A percentile compares a stretch with the other conserved stretches of the same genome.
These are phyloP conservation scores for Oreochromis grahami DNA, from an alignment of 2,797 vertebrate genomes.

Conservation along the genomic window DNA sequence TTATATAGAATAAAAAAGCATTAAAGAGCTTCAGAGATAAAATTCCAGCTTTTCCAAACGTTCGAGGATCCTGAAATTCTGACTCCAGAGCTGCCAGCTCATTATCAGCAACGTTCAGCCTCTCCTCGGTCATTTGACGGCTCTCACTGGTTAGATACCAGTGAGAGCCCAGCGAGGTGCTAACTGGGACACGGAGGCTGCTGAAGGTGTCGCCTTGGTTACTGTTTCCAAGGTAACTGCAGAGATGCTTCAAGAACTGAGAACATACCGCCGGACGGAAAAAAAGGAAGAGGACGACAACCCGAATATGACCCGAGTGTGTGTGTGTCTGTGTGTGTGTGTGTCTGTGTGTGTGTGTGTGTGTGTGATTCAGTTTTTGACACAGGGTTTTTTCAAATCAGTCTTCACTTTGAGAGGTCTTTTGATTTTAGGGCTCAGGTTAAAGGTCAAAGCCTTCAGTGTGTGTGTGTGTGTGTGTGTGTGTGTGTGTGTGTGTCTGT, in stretches of 20 bases:
- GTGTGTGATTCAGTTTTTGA: background rate
- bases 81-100: background rate
- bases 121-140: background rate
- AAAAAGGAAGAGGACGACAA: background rate
- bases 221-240: slow-evolving; percentile 35
- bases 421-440: background rate
- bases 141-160: slow-evolving; percentile 5
- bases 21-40: background rate
- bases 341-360: fast-evolving
- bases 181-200: slow-evolving; percentile 34
- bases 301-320: background rate
- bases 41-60: fast-evolving
- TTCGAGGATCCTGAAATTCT: background rate
- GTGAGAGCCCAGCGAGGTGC: background rate
- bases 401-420: background rate
- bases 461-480: fast-evolving
- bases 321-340: fast-evolving
- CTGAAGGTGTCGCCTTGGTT: slow-evolving; percentile 10
- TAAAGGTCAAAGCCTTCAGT: background rate
- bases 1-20: background rate
- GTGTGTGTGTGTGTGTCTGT: background rate
- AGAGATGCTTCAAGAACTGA: background rate
- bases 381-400: background rate
- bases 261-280: background rate
- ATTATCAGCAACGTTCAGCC: fast-evolving